phyloP scores from a whole-genome alignment of 2,888 invertebrate genomes.

The Tipula helvola region DNA sequence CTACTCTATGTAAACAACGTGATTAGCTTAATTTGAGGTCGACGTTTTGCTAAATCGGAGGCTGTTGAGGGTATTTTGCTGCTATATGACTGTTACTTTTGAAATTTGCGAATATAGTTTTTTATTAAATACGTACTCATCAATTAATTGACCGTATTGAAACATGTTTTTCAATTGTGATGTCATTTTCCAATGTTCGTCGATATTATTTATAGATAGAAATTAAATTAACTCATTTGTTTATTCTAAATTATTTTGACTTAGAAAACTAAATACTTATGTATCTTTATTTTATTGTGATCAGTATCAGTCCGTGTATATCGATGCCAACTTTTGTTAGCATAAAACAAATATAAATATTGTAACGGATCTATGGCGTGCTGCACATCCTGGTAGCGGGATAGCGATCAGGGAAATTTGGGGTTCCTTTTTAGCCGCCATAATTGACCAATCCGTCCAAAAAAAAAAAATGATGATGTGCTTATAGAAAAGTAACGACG shows the following conservation, averaged over 20 bases:
- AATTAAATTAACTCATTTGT: not conserved
- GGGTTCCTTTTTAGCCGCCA: too few species aligned
- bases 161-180: not conserved
- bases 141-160: not conserved
- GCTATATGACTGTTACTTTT: not conserved
- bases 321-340: not conserved
- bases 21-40: too few species aligned
- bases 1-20: too few species aligned
- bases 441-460: too few species aligned
- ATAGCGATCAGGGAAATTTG: too few species aligned
- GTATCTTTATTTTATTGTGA: not conserved
- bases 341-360: not conserved
- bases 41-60: too few species aligned
- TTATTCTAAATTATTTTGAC: not conserved
- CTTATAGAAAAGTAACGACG: too few species aligned
- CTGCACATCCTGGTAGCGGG: too few species aligned
- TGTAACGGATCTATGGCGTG: too few species aligned
- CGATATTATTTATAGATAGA: not conserved
- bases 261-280: not conserved
- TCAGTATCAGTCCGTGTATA: not conserved
- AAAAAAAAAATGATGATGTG: too few species aligned
- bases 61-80: too few species aligned
- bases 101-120: not conserved
- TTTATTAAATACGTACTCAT: not conserved
- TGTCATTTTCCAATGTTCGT: not conserved